These are phyloP conservation scores for Trogon surrucura DNA, from an alignment of 2,113 vertebrate species.

Conservation along the genomic window DNA sequence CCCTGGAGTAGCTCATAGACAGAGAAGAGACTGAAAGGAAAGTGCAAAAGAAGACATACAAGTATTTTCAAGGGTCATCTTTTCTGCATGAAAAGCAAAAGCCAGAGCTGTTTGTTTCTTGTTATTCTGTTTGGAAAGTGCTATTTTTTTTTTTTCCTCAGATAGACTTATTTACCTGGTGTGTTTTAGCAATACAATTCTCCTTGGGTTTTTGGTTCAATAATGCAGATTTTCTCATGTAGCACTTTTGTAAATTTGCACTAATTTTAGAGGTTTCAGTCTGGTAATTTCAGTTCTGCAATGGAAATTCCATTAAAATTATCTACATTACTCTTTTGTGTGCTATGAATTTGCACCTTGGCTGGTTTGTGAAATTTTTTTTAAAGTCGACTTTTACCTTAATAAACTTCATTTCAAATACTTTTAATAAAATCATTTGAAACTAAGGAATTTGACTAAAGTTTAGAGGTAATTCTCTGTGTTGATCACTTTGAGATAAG, in stretches of 20 bases:
- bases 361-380: not conserved
- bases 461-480: not conserved
- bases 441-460: not conserved
- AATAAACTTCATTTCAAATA: not conserved
- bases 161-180: not conserved
- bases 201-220: not conserved
- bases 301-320: not conserved
- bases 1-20: not conserved
- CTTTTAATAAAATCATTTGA: not conserved
- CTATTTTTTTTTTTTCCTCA: not conserved
- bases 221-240: not conserved
- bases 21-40: not conserved
- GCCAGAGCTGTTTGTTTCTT: not conserved
- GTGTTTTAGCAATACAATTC: not conserved
- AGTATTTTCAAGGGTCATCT: not conserved
- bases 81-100: not conserved
- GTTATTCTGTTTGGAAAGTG: not conserved
- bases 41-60: not conserved
- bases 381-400: not conserved
- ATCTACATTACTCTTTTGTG: not conserved
- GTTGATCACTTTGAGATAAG: not conserved
- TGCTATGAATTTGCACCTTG: not conserved
- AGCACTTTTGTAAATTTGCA: not conserved
- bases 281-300: not conserved
- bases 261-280: not conserved